Evolutionary conservation across 2,888 invertebrate genomes (phyloP).

Genomic region (Cosmorhoe ocellata): DNA sequence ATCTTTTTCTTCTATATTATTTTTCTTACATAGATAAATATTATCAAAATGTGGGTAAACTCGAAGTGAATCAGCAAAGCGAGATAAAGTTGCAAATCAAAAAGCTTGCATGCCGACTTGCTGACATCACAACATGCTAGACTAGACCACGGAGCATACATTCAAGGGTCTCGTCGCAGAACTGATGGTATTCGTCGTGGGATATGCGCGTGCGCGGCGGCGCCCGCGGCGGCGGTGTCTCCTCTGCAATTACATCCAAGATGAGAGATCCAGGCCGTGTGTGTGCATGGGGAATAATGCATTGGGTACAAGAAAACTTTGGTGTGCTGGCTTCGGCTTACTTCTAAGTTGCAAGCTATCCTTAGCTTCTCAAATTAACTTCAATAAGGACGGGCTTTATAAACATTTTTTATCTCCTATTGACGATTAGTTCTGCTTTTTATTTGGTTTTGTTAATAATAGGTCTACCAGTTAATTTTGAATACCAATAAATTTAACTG

Average conservation of each 20-base stretch:
- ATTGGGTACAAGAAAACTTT: constrained; percentile 26
- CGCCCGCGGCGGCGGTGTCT: constrained; percentile 54
- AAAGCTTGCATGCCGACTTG: constrained; percentile 56
- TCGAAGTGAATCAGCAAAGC: constrained; percentile 21
- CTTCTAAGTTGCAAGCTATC: neutral
- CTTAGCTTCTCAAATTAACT: neutral
- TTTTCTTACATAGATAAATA: too few species aligned
- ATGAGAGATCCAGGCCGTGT: constrained; percentile 24
- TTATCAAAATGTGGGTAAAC: neutral
- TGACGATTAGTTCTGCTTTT: neutral
- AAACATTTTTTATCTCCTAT: too few species aligned
- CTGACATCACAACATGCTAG: constrained; percentile 46
- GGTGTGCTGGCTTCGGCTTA: neutral
- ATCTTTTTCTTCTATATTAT: too few species aligned
- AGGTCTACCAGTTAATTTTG: neutral
- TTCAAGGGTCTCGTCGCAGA: constrained; percentile 91
- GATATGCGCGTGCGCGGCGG: constrained; percentile 82
- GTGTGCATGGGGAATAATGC: constrained; percentile 44
- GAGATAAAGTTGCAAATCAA: constrained; percentile 43
- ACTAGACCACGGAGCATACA: constrained; percentile 76
- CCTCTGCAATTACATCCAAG: constrained; percentile 35
- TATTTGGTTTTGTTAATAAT: neutral
- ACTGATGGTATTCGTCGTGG: constrained; percentile 90
- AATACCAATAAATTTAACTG: neutral
- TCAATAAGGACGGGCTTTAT: neutral